These are phyloP conservation scores for Latrodectus geometricus DNA, from an alignment of 1,140 invertebrate species.

Conservation along the genomic window DNA sequence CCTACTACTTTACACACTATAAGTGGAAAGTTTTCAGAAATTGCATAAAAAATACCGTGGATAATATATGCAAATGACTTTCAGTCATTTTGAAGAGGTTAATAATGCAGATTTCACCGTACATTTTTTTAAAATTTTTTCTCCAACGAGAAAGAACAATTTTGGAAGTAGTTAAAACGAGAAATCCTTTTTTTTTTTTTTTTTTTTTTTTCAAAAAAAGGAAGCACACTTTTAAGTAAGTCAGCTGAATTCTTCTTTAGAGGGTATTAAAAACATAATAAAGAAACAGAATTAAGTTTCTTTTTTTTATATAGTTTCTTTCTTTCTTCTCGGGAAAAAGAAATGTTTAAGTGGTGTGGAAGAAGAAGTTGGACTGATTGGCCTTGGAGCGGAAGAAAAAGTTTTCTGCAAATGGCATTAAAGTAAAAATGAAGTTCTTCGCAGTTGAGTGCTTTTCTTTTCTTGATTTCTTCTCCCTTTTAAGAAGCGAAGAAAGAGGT, in stretches of 20 bases:
- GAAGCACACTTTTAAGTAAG: neutral
- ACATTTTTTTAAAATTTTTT: neutral
- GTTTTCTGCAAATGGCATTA: too few species aligned
- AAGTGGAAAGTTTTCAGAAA: neutral
- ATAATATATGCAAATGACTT: conserved; percentile 7
- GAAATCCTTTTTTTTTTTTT: neutral
- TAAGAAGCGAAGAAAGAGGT: too few species aligned
- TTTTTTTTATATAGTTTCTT: neutral
- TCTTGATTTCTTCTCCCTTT: too few species aligned
- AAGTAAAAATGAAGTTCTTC: too few species aligned
- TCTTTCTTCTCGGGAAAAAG: neutral
- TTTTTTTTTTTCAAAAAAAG: too few species aligned
- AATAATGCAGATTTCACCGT: neutral
- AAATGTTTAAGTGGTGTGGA: neutral
- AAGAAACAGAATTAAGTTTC: neutral
- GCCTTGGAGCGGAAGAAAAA: too few species aligned
- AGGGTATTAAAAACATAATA: neutral
- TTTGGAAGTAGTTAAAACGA: neutral
- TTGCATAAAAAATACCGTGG: neutral
- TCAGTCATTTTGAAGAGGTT: neutral
- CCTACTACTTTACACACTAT: too few species aligned
- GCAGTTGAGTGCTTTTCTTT: too few species aligned
- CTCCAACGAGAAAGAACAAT: neutral
- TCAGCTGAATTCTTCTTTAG: neutral
- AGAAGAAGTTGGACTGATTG: too few species aligned